Evolutionary conservation across 1,140 invertebrate genomes (phyloP).

Genomic region (Drosophila nigrodunni): DNA sequence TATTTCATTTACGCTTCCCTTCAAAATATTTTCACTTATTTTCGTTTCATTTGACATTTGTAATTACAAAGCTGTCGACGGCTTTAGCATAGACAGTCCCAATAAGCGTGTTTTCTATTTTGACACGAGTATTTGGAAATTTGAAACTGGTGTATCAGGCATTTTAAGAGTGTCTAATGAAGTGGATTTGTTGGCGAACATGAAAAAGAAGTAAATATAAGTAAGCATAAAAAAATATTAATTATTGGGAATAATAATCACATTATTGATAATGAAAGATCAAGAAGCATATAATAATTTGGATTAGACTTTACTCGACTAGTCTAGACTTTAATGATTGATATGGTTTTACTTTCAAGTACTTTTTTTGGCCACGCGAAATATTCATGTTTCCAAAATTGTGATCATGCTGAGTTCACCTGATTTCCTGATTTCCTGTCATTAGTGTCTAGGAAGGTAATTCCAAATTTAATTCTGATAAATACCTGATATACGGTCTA

Average conservation of each 20-base stretch:
- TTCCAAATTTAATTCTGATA: conserved; percentile 9
- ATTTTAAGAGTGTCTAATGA: no score
- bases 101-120: no score
- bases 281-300: no score
- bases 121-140: no score
- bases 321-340: background rate
- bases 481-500: conserved; percentile 18
- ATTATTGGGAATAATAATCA: no score
- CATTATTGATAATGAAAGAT: no score
- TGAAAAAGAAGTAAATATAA: no score
- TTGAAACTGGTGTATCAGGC: no score
- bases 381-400: background rate
- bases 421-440: background rate
- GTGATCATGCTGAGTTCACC: background rate
- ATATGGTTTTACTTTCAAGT: background rate
- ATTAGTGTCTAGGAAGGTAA: conserved; percentile 5
- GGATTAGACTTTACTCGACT: background rate
- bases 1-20: background rate
- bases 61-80: background rate
- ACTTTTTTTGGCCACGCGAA: background rate
- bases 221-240: no score
- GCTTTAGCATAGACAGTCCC: no score
- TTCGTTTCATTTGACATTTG: background rate
- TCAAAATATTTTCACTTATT: conserved; percentile 9
- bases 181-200: no score